Evolutionary conservation across 2,113 vertebrate genomes (phyloP).

Genomic region (Tiliqua scincoides): DNA sequence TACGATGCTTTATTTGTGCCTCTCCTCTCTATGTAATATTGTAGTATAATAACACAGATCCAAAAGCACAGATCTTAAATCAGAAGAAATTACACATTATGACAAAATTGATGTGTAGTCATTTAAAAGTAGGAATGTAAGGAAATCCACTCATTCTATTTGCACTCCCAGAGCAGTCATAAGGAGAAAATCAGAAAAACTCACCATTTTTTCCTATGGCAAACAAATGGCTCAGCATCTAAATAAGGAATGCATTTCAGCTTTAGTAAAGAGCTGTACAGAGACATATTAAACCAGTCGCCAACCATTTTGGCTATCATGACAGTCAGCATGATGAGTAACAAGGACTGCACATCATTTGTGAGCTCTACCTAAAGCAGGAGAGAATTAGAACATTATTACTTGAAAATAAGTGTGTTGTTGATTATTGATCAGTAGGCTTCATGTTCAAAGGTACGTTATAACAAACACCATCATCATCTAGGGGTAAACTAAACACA

Average conservation of each 20-base stretch:
- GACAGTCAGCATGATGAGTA: conserved; percentile 55
- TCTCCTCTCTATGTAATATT: no score
- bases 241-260: conserved; percentile 64
- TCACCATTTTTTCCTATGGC: conserved; percentile 50
- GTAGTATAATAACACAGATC: no score
- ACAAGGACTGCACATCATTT: conserved; percentile 59
- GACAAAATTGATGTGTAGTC: neutral
- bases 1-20: no score
- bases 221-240: conserved; percentile 39
- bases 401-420: neutral
- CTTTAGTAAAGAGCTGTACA: conserved; percentile 63
- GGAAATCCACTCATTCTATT: neutral
- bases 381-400: conserved; percentile 15
- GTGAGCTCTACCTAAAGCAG: conserved; percentile 59
- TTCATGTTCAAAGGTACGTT: neutral
- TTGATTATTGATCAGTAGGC: neutral
- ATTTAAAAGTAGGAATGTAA: neutral
- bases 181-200: neutral
- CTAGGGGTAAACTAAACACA: conserved; percentile 9
- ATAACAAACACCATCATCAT: neutral
- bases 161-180: neutral
- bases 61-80: neutral
- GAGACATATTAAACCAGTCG: conserved; percentile 21
- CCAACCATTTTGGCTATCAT: conserved; percentile 49
- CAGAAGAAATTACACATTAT: neutral